Percentiles rank a stretch among this genome's conserved stretches.
Evolutionary conservation across 2,797 vertebrate genomes (phyloP).

Genomic region (Glyptemys insculpta): DNA sequence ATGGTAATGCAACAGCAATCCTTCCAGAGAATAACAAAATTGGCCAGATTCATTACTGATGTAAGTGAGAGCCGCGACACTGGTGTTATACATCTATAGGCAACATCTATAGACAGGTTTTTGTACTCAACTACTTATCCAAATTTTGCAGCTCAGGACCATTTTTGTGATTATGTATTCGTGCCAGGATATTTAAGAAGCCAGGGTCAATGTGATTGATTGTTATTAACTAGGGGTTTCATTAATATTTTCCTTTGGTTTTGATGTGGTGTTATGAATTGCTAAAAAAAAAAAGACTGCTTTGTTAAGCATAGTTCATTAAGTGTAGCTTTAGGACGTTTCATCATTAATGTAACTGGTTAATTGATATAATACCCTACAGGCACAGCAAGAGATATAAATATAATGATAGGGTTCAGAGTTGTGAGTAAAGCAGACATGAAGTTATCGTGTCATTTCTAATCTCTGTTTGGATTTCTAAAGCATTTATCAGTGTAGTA

Average conservation of each 20-base stretch:
- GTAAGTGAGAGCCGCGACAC: neutral
- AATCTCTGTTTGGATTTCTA: neutral
- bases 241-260: slow-evolving; percentile 46
- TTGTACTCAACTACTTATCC: fast-evolving
- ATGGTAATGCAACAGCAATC: slow-evolving; percentile 13
- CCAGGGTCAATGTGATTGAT: neutral
- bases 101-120: neutral
- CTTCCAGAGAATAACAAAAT: slow-evolving; percentile 28
- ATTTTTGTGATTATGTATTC: slow-evolving; percentile 9
- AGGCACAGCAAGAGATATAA: neutral
- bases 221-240: slow-evolving; percentile 32
- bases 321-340: neutral
- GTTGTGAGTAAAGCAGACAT: neutral
- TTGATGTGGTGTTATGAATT: slow-evolving; percentile 9
- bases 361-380: neutral
- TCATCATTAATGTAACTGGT: neutral
- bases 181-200: slow-evolving; percentile 15
- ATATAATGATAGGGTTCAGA: neutral
- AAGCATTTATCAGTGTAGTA: neutral
- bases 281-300: neutral
- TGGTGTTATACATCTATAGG: neutral
- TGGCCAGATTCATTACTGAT: neutral
- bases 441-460: neutral
- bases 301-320: neutral
- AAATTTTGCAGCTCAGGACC: neutral